Evolutionary conservation across 2,797 vertebrate genomes (phyloP), one percentile per base, ranked within the genome.

Genomic region (Triplophysa yarkandensis): DNA sequence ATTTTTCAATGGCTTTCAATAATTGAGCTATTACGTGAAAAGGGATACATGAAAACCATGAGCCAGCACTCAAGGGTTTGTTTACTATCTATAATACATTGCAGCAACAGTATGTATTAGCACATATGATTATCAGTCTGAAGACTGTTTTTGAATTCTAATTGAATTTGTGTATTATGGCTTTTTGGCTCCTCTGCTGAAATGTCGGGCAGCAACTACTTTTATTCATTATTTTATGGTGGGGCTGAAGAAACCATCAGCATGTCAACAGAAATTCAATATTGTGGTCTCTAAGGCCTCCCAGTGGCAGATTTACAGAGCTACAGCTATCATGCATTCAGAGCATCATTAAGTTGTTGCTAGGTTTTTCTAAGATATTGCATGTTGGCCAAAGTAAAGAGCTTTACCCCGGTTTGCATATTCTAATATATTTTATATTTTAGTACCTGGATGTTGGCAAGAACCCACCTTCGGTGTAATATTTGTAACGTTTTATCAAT

Each of bases 221-320:
- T n/a, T 67, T 44, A 75, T 44, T 48, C 21, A 68, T 28, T 14
- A 27, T 34, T 64, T 70, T 43, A 76, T 67, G 28, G 19, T 21
- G 67, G 17, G 30, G 62, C 54, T 67, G 25, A 44, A 17, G 21
- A 71, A 57, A 60, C 34, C 79, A 82, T 58, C 78, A 6, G 6
- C 36, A 54, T 36, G 3, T 30, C 25, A 48, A 63, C 14, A 39
- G 1, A 60, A 58, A 36, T 62, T 28, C 5, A 48, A 70, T 62
- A 17, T 8, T 75, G 77, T 82, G 91, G 94, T 94, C 88, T 94
- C 83, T 82, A 85, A 85, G 85, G 80, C 92, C 94, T 87, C 88
- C 92, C 84, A 86, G 91, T 91, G 93, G 92, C 78, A 14, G 64
- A 28, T 74, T 41, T 4, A 43, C 64, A 85, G 61, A 90, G 86